Conservation (phyloP, 2,888 invertebrate genomes). For the Chamaedrilus cognettii region DNA sequence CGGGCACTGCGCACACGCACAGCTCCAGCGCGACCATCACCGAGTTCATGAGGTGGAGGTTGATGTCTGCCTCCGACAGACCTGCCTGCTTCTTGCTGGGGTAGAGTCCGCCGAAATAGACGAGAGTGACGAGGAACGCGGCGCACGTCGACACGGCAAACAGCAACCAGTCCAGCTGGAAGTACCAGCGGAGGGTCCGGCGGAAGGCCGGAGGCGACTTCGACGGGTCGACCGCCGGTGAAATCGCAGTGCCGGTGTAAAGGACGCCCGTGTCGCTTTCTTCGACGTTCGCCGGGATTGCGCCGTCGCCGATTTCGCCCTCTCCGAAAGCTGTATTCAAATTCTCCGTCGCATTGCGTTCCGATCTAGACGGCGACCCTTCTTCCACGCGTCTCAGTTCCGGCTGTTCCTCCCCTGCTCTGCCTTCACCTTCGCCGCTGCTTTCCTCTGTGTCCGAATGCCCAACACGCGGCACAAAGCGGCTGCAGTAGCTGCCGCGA, state of each 20-base stretch:
- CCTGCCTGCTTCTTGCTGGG: slow-evolving; percentile 1
- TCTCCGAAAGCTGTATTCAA: too few species aligned
- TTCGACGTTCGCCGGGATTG: too few species aligned
- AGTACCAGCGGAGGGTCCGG: slow-evolving; percentile 16
- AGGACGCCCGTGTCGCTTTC: background rate
- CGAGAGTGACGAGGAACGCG: slow-evolving; percentile 42
- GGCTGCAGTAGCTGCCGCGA: slow-evolving; percentile 2
- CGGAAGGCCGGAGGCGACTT: background rate
- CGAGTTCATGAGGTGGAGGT: slow-evolving; percentile 49
- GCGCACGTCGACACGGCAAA: slow-evolving; percentile 12
- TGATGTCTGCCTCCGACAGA: slow-evolving; percentile 33
- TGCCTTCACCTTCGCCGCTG: background rate
- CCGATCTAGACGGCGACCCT: background rate
- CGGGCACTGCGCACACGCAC: slow-evolving; percentile 44
- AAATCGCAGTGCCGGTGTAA: too few species aligned
- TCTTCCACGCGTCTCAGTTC: too few species aligned
- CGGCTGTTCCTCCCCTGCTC: background rate
- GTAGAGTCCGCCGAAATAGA: slow-evolving; percentile 23
- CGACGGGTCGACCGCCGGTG: background rate
- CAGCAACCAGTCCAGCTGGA: slow-evolving; percentile 33
- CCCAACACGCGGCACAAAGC: too few species aligned
- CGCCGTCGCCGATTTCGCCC: too few species aligned
- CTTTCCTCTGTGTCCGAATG: background rate
- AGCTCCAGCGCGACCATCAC: slow-evolving; percentile 48
- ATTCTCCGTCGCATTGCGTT: background rate